Conservation (phyloP, 2,888 invertebrate genomes). For the Drosophila pseudotakahashii region DNA sequence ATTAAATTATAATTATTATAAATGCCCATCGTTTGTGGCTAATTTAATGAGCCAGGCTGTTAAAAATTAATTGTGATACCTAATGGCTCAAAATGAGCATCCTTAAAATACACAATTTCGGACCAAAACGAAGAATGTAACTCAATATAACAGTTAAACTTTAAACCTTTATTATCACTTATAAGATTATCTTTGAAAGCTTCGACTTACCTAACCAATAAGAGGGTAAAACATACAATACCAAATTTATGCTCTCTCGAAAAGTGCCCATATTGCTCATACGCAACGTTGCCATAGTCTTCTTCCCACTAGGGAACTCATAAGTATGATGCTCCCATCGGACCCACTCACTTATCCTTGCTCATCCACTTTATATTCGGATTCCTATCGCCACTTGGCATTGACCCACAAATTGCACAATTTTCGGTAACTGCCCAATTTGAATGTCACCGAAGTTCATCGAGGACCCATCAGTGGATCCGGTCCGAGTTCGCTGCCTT, state of each 20-base stretch:
- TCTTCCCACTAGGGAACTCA: constrained; percentile 22
- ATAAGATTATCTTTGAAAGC: neutral
- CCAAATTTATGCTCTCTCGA: neutral
- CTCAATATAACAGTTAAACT: too few relatives aligned
- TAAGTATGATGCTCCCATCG: constrained; percentile 27
- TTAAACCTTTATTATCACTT: neutral
- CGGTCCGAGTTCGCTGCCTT: constrained; percentile 11
- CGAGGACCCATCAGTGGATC: constrained; percentile 30
- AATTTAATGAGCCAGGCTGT: constrained; percentile 4
- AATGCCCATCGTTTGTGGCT: constrained; percentile 16
- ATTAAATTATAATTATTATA: constrained; percentile 22
- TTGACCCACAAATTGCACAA: constrained; percentile 60
- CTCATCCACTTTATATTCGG: constrained; percentile 25
- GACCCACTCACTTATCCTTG: constrained; percentile 30
- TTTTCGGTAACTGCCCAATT: constrained; percentile 51
- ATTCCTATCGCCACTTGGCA: constrained; percentile 28
- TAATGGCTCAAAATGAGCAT: neutral
- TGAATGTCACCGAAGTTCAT: constrained; percentile 52
- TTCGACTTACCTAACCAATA: neutral
- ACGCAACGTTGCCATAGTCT: constrained; percentile 17
- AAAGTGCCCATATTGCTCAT: constrained; percentile 4
- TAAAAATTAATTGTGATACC: neutral
- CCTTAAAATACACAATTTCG: neutral
- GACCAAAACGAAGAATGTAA: too few relatives aligned
- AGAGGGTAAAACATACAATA: neutral